Conservation (phyloP, 2,888 invertebrate genomes). For the Ganaspis brasiliensis region DNA sequence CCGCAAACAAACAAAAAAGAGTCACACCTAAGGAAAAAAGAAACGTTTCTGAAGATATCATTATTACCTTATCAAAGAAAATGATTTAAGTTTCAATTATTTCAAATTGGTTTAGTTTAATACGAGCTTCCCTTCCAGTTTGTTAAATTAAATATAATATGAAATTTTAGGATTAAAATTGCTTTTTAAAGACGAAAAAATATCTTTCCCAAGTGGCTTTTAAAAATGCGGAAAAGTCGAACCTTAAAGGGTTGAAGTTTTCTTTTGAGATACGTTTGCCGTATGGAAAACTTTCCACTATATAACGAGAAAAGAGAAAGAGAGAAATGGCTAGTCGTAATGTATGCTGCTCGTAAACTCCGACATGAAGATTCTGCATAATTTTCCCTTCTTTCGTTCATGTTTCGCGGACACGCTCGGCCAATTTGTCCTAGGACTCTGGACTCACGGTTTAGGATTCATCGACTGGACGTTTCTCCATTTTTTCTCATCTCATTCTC, state of each 20-base stretch:
- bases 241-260: background rate
- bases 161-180: background rate
- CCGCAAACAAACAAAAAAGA: background rate
- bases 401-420: constrained; percentile 73
- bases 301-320: constrained; percentile 50
- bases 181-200: too few relatives aligned
- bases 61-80: too few relatives aligned
- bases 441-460: constrained; percentile 65
- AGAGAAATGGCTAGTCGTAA: constrained; percentile 50
- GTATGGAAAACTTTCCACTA: constrained; percentile 41
- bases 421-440: constrained; percentile 71
- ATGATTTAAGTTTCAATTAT: too few relatives aligned
- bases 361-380: constrained; percentile 48
- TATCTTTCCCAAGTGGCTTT: constrained; percentile 27
- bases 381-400: constrained; percentile 67
- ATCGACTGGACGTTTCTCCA: constrained; percentile 56
- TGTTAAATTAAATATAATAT: too few relatives aligned
- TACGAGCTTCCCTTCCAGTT: too few relatives aligned
- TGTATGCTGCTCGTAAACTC: constrained; percentile 69
- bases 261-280: constrained; percentile 42
- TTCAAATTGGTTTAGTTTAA: too few relatives aligned
- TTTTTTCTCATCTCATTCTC: constrained; percentile 21
- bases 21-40: background rate
- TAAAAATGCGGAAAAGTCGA: constrained; percentile 5
- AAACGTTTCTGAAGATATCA: background rate